Evolutionary conservation across 2,888 invertebrate genomes (phyloP), one percentile per base, ranked within the genome.

Genomic region (Amblyteles armatorius): DNA sequence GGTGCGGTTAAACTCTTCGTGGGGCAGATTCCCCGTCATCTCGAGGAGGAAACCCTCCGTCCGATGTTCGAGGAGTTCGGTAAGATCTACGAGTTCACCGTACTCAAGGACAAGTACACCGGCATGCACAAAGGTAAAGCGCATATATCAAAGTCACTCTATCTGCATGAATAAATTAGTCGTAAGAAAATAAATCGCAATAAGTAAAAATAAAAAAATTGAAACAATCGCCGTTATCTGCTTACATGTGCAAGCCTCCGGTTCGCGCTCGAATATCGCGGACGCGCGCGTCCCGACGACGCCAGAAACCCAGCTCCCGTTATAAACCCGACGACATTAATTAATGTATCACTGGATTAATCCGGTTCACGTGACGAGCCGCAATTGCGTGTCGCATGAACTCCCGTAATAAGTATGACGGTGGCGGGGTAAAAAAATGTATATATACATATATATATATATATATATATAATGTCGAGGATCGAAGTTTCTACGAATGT

Each of bases 11-110:
- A 98, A 94, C 95, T 98, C 83, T 98, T 98, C 94, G 97, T 99
- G 79, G 98, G 98, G 22, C 98, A 99, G 94, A 99, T 99, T 89
- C 98, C 98, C 29, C 95, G 98, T 81, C 98, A 98, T 93, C 94
- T 98, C 82, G 97, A 97, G 92, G 98, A 98, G 93, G 97, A 97
- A 81, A 97, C 98, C 91, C 95, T 98, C 40, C 95, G 98, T 74
- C 98, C 98, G 50, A 97, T 98, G 95, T 98, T 98, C 94, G 98
- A 98, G 94, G 97, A 98, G 94, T 98, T 97, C 91, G 98, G 98
- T 79, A 97, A 97, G 94, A 98, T 98, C 93, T 98, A 98, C 94
- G 98, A 99, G 95, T 97, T 99, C 92, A 98, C 98, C 86, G 97
- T 99, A 83, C 96, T 99, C 90, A 98, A 98, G 95, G 98, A 99